Percentiles rank a stretch among this genome's conserved stretches.
phyloP scores from a whole-genome alignment of 2,797 vertebrate species.

The Muscicapa striata region DNA sequence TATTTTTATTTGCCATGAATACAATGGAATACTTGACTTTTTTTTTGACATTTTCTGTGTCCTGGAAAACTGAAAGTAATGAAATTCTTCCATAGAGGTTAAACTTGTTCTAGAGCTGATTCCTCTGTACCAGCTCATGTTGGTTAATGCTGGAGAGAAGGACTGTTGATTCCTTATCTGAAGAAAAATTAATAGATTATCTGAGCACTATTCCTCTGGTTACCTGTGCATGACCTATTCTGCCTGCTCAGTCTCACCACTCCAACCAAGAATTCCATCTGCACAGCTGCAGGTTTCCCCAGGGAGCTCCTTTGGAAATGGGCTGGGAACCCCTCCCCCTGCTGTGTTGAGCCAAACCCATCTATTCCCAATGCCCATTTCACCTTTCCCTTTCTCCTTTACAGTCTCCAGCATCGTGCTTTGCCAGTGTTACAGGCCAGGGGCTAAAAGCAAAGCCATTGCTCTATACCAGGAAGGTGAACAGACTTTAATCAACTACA shows the following conservation, averaged over 20 bases:
- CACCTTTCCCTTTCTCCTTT: background rate
- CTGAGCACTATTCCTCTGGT: background rate
- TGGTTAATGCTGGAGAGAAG: background rate
- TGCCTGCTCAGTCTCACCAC: background rate
- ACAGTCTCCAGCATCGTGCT: conserved; percentile 5
- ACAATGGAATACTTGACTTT: background rate
- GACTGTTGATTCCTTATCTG: background rate
- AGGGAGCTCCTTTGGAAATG: background rate
- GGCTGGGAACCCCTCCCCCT: background rate
- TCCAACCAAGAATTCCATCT: background rate
- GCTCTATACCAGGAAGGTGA: conserved; percentile 59
- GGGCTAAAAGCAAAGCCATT: background rate
- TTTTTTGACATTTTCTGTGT: background rate
- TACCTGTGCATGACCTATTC: background rate
- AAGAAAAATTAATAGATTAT: background rate
- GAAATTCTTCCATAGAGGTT: background rate
- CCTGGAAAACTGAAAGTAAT: background rate
- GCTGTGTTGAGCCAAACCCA: background rate
- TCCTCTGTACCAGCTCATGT: background rate
- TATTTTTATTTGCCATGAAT: background rate
- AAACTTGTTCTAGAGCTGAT: background rate
- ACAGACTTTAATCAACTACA: conserved; percentile 84
- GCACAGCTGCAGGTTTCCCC: background rate
- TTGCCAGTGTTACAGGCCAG: background rate
- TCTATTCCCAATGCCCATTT: background rate